Conservation (phyloP, 1,140 invertebrate genomes). For the Lasioglossum albipes region DNA sequence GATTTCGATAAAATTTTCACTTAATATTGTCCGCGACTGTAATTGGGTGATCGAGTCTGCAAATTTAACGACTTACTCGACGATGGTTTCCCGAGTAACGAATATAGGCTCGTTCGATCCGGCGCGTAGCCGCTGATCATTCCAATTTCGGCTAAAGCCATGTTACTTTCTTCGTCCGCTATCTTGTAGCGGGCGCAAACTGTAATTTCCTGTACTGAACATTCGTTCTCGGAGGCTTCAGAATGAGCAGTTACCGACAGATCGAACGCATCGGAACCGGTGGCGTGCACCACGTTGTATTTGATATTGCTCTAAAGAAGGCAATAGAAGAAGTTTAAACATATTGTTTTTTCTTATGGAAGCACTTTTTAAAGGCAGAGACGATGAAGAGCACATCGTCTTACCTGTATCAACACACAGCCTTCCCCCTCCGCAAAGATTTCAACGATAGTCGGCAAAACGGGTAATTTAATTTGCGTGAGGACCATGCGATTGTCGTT, state of each 20-base stretch:
- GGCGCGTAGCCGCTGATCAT: slow-evolving; percentile 85
- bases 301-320: slow-evolving; percentile 79
- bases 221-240: slow-evolving; percentile 69
- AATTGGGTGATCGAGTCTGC: not conserved
- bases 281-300: slow-evolving; percentile 78
- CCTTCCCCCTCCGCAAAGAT: slow-evolving; percentile 81
- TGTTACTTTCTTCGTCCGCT: slow-evolving; percentile 80
- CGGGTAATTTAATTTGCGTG: slow-evolving; percentile 73
- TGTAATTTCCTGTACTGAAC: slow-evolving; percentile 73
- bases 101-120: slow-evolving; percentile 79
- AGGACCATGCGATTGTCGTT: slow-evolving; percentile 79
- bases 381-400: not conserved
- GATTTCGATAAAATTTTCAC: too few relatives aligned
- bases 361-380: not conserved
- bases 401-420: slow-evolving; percentile 82
- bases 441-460: slow-evolving; percentile 78
- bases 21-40: too few relatives aligned
- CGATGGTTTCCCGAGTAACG: slow-evolving; percentile 74
- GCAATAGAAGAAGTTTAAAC: not conserved
- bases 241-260: slow-evolving; percentile 69
- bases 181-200: slow-evolving; percentile 77
- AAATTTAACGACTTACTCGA: slow-evolving; percentile 72
- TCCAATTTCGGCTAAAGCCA: slow-evolving; percentile 84
- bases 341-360: too few relatives aligned
- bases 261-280: slow-evolving; percentile 77